Evolutionary conservation across 2,888 invertebrate species (phyloP), one percentile per base, ranked within the genome.

Genomic region (Drosophila cognata): DNA sequence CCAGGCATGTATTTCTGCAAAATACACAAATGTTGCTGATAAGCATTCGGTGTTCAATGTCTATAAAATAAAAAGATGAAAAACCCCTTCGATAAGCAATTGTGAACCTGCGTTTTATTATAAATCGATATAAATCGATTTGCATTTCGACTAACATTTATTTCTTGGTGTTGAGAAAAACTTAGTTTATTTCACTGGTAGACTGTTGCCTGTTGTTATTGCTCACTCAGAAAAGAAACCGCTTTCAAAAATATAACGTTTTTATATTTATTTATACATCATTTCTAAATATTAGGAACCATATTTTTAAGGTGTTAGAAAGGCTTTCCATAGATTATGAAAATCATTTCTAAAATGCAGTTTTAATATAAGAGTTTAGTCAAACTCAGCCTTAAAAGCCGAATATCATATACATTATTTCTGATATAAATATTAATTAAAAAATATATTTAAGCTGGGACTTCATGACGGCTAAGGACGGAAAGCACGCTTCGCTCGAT

Each of bases 401-500:
- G 3, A 38, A 38, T 11, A 11, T 11, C n/a, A 43, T 21, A n/a
- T 8, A n/a, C 5, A n/a, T 11, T 5, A 11, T 41, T 5, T 11
- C 11, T 11, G 8, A 29, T 29, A 29, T 5, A 50, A 51, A 46
- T 21, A n/a, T 2, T 8, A 36, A 36, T 29, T 0, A 1, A 2
- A 10, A 2, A 25, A 46, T 46, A 25, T 41, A 3, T 43, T 46
- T 16, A 46, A 11, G 52, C 7, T 59, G 4, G 0, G 11, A 2
- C 10, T 13, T 10, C 16, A 18, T 52, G 33, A 4, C 35, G 52
- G 18, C 2, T 1, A 8, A 53, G 28, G 25, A 38, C n/a, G 4
- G 50, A 8, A 2, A 69, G 56, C 4, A 73, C 48, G 5, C 73
- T 72, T 0, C 52, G 52, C 31, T 73, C 85, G 36, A 84, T 82